Base-by-base conservation (phyloP, 2,888 invertebrate species). In the Conchocele bisecta region DNA sequence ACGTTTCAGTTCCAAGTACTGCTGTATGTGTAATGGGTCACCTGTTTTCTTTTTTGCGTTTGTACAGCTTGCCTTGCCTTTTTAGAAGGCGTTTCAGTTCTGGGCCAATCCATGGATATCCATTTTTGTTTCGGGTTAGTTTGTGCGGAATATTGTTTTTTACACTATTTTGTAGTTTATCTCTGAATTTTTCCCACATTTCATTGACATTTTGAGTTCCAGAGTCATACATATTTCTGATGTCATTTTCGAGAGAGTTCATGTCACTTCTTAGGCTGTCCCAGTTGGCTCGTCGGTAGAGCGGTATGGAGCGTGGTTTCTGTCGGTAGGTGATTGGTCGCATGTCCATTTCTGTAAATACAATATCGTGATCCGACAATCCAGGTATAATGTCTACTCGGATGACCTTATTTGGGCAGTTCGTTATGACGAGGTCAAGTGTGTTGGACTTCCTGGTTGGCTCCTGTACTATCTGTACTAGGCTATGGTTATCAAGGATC, bases 401-500 rank as follows among this genome's bases (percentile, higher is more conserved):
- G 5, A 20, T 6, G 24, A 54, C 22, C 24, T 44, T 41, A 7
- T 41, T 41, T 7, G 53, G 53, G 13, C 13, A 7, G 39, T 61
- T 61, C 7, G 61, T 61, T 9, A 51, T 22, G 1, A 61, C 7
- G 2, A 51, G 31, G n/a, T 63, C 63, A 15, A 53, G 54, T 3
- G n/a, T 53, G 22, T 53, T 63, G 3, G 7, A 15, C 44, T 54
- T 26, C 26, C 61, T 50, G 24, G 61, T 61, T 15, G 51, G 61
- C n/a, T 53, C 20, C 41, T 67, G 59, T 9, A 76, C 60, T 24
- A 79, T 13, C 41, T 73, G 72, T 15, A 11, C 22, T 11, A 79
- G 56, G 13, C 66, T 59, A 51, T 72, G 24, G 17, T 70, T 44
- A 35, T 17, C 61, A 15, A 50, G 17, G 13, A 26, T 60, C 17